Base-by-base conservation (phyloP, 1,140 invertebrate genomes). In the Gryllus bimaculatus region DNA sequence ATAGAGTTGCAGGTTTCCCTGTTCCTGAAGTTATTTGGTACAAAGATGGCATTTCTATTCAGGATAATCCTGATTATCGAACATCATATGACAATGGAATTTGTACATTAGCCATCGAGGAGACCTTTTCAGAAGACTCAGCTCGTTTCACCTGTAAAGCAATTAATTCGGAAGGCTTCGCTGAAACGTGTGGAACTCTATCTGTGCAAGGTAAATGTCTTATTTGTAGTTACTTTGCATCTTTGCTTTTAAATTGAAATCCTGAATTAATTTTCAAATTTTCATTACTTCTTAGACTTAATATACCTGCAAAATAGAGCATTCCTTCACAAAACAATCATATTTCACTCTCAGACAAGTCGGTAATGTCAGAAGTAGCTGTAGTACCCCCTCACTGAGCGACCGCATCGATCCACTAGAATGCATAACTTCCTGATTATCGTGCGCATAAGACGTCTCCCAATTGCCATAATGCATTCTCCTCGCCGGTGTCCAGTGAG, bases 41-140 rank as follows among this genome's bases (percentile, higher is more conserved):
- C 82, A 94, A 94, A 83, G 92, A 94, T 85, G 90, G 90, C 75
- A 87, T 93, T 73, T 89, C 91, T 6, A 89, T 94, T 79, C 82
- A 86, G 78, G 90, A 88, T 81, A 92, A 92, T 86, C 90, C 90
- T 8, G 91, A 93, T 82, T 93, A 93, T 82, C 87, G 89, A 80
- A 92, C 91, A 0, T 87, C 84, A 26, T 86, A 86, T 54, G 83
- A 87, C 74, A 85, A 87, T 77, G 90, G 90, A 0, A 80, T 88
- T n/a, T 92, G 90, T 49, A 89, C 87, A 12, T 84, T 95, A 8
- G 91, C 88, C 0, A 94, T 95, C 80, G 93, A 94, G 81, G 93
- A 95, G 85, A 93, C 92, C 1, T 94, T 95, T 82, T 89, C 91
- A 10, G 94, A 95, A 85, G 95, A 96, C 85, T 93, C 93, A 4